These are phyloP conservation scores for Catharus bicknelli DNA, from an alignment of 2,113 vertebrate species.

Conservation along the genomic window DNA sequence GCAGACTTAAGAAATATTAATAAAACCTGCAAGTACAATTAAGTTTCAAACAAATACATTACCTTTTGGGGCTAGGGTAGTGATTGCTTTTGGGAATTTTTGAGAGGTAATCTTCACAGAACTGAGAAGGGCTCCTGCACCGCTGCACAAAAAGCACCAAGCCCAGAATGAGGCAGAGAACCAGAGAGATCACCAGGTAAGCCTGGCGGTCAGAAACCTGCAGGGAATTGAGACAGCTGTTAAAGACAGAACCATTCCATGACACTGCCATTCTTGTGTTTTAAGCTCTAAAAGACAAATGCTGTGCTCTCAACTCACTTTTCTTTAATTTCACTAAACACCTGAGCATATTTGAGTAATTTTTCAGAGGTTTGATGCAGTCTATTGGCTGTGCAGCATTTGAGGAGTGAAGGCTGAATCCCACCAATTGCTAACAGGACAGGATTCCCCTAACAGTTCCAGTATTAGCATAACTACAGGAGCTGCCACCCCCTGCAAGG, in stretches of 20 bases:
- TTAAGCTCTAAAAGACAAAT: background rate
- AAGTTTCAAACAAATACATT: background rate
- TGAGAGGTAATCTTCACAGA: slow-evolving; percentile 71
- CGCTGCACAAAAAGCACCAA: slow-evolving; percentile 90
- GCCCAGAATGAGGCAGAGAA: slow-evolving; percentile 87
- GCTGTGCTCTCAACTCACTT: background rate
- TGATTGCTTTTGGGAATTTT: slow-evolving; percentile 89
- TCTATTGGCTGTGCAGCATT: background rate
- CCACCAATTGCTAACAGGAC: background rate
- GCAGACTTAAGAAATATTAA: background rate
- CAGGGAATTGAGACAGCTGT: background rate
- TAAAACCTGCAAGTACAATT: background rate
- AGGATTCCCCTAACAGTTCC: background rate
- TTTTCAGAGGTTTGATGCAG: background rate
- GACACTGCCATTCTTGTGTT: fast-evolving
- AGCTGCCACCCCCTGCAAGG: background rate
- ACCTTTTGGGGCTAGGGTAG: slow-evolving; percentile 97
- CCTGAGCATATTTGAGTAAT: background rate
- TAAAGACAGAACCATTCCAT: background rate
- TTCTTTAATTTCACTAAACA: background rate
- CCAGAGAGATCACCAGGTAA: slow-evolving; percentile 89
- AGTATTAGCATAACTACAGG: background rate
- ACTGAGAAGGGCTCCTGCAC: slow-evolving; percentile 78
- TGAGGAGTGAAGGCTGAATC: background rate
- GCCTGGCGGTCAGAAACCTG: slow-evolving; percentile 91